Evolutionary conservation across 2,113 vertebrate genomes (phyloP).

Genomic region (Orcinus orca): DNA sequence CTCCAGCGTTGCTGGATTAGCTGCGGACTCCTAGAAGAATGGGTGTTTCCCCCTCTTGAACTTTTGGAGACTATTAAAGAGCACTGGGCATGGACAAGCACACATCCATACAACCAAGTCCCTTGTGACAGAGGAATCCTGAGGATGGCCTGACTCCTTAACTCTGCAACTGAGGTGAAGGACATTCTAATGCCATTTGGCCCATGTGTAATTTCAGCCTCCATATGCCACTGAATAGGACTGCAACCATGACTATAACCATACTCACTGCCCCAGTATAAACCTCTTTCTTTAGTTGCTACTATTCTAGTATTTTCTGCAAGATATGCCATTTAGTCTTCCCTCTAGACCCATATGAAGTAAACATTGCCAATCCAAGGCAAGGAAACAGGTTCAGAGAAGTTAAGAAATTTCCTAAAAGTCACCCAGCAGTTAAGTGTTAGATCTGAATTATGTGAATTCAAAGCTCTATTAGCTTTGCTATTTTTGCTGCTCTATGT

Average conservation of each 20-base stretch:
- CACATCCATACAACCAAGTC: background rate
- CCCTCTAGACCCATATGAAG: background rate
- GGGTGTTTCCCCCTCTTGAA: background rate
- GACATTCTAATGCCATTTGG: background rate
- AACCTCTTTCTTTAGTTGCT: background rate
- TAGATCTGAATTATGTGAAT: background rate
- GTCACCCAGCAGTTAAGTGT: background rate
- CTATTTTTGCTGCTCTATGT: background rate
- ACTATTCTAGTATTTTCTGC: background rate
- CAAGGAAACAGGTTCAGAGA: background rate
- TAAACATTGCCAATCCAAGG: background rate
- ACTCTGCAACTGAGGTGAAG: background rate
- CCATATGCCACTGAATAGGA: background rate
- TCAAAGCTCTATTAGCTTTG: background rate
- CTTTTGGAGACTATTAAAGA: background rate
- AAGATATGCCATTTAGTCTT: background rate
- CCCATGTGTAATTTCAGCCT: background rate
- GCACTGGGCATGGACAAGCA: background rate
- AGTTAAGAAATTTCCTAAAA: background rate
- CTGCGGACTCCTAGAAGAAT: background rate
- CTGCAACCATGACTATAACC: background rate
- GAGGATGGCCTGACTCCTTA: background rate
- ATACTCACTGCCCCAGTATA: background rate
- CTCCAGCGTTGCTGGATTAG: background rate
- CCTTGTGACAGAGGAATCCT: background rate